phyloP scores from a whole-genome alignment of 2,113 vertebrate genomes.

The Sebastes fasciatus region DNA sequence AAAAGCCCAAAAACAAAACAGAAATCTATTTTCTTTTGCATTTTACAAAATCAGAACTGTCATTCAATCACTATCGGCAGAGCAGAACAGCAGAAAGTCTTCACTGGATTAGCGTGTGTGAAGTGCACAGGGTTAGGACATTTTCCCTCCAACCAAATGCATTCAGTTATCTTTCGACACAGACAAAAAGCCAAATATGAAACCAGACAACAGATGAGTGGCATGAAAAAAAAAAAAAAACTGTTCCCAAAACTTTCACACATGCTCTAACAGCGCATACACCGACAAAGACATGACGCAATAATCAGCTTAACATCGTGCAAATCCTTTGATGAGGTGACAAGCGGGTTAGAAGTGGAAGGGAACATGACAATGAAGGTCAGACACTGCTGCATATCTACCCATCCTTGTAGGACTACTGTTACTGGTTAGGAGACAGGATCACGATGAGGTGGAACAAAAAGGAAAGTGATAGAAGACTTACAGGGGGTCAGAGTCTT shows the following conservation, averaged over 20 bases:
- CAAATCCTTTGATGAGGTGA: not conserved
- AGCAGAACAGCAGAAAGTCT: not conserved
- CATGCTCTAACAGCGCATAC: not conserved
- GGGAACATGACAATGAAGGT: conserved; percentile 1
- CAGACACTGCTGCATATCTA: conserved; percentile 19
- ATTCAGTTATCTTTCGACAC: not conserved
- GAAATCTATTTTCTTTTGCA: not conserved
- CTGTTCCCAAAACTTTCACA: not conserved
- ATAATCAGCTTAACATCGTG: not conserved
- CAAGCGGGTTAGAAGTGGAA: conserved; percentile 13
- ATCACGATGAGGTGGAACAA: conserved; percentile 52
- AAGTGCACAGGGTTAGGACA: not conserved
- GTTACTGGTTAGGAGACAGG: conserved; percentile 37
- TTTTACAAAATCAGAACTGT: not conserved
- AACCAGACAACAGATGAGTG: not conserved
- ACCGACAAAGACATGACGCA: not conserved
- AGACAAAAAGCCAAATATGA: conserved; percentile 5
- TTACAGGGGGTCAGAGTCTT: conserved; percentile 90
- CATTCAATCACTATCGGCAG: not conserved
- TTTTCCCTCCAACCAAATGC: not conserved
- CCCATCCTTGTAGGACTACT: conserved; percentile 19
- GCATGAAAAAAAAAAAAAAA: not conserved
- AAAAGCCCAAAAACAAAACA: conserved; percentile 19
- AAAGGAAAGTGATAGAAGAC: conserved; percentile 74
- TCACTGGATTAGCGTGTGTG: not conserved